Evolutionary conservation across 2,888 invertebrate species (phyloP), one percentile per base, ranked within the genome.

Genomic region (Teinopalpus imperialis): DNA sequence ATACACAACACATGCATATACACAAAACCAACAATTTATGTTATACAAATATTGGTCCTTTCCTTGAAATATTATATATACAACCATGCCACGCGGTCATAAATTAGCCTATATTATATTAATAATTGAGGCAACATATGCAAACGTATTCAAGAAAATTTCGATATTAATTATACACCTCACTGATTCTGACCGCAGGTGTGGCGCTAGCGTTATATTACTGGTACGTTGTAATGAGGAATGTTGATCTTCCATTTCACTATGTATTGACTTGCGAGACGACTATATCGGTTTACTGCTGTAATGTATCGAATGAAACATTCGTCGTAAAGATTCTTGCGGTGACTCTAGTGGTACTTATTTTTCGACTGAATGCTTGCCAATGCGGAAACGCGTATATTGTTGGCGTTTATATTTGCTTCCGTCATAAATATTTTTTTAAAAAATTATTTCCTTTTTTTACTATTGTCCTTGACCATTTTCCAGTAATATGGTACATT

Each of bases 131-230:
- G n/a, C n/a, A n/a, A n/a, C n/a, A n/a, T n/a, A n/a, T n/a, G n/a
- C n/a, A n/a, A n/a, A n/a, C n/a, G n/a, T n/a, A n/a, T n/a, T n/a
- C 5, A 27, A 18, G 8, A 29, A 40, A 34, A 3, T 14, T 51
- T 51, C 51, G 44, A 52, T 42, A 44, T n/a, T 27, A 34, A 20
- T 21, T 31, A 6, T 14, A n/a, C 26, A 42, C 63, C 60, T 50
- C 70, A 46, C 69, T 67, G 66, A 6, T 8, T 3, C 32, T 18
- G 52, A 74, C 75, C 74, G 59, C 74, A 76, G 73, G 72, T 74
- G 74, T 62, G 74, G 72, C 72, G 71, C 66, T 69, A 64, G 56
- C 66, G 59, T 73, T 70, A 66, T 69, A 63, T 61, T 59, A 62
- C 14, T 24, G 30, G 40, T 3, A 56, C 24, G 43, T 56, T 56